phyloP scores from a whole-genome alignment of 2,797 vertebrate species.

The Chelmon rostratus region DNA sequence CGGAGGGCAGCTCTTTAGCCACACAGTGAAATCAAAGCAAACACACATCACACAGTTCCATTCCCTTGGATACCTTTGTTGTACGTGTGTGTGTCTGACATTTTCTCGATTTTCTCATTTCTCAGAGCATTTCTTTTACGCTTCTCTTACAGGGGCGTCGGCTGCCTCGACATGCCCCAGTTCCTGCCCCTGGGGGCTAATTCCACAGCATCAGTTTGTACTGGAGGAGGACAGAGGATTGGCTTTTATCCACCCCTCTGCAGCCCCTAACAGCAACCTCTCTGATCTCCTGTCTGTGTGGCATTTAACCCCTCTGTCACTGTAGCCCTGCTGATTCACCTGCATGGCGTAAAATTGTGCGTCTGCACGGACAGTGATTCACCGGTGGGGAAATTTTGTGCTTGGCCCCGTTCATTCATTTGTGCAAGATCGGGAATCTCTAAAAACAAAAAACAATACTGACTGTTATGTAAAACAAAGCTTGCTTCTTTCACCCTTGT shows the following conservation, averaged over 20 bases:
- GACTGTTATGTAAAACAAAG: background rate
- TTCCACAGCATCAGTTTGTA: constrained; percentile 83
- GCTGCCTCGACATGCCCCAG: constrained; percentile 82
- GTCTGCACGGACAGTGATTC: constrained; percentile 41
- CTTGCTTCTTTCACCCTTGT: background rate
- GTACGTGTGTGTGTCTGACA: constrained; percentile 53
- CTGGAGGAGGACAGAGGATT: constrained; percentile 77
- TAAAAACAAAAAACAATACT: constrained; percentile 11
- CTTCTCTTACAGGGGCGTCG: constrained; percentile 71
- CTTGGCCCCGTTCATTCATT: background rate
- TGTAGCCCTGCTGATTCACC: constrained; percentile 51
- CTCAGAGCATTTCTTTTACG: constrained; percentile 70
- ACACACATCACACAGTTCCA: constrained; percentile 64
- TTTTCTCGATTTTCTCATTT: constrained; percentile 77
- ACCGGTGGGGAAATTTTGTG: constrained; percentile 38
- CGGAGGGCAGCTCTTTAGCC: constrained; percentile 56
- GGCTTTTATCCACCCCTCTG: constrained; percentile 82
- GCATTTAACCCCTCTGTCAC: constrained; percentile 82
- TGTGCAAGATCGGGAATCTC: constrained; percentile 32
- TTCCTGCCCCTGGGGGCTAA: constrained; percentile 86
- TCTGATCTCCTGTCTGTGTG: constrained; percentile 83
- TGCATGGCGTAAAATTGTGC: background rate
- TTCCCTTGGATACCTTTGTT: constrained; percentile 59
- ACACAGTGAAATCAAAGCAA: constrained; percentile 70
- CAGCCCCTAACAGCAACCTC: constrained; percentile 74